Base-by-base conservation (phyloP, 2,113 vertebrate species). In the Lichenostomus cassidix region DNA sequence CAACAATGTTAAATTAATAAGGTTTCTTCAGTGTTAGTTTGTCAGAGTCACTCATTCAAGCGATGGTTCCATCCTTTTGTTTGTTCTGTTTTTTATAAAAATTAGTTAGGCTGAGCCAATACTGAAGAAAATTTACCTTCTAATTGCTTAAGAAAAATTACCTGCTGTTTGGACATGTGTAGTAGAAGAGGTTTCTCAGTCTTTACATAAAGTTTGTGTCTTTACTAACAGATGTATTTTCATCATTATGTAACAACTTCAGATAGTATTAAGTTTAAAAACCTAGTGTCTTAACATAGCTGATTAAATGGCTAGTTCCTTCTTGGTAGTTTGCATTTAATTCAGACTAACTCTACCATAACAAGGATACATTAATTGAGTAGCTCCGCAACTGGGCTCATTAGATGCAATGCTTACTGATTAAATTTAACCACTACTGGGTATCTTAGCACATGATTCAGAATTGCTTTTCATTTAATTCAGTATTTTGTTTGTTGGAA, bases 1-100 rank as follows among this genome's bases (percentile, higher is more conserved):
- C 68, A 96, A 85, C 67, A 97, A 90, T 65, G 70, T 96, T 96
- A 96, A 96, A 97, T 96, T 96, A 93, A 62, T 67, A 91, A 88
- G 89, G 64, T 74, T 93, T 73, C 65, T 42, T 90, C 35, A 75
- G 22, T 62, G 44, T 90, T 91, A 88, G 46, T 95, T 97, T 95
- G 77, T 90, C 89, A 87, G 77, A 97, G 47, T 73, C 89, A 76
- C 16, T 96, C 63, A 92, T 42, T 76, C 71, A 92, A 74, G 46
- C 0, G 0, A 63, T 75, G 87, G 31, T 94, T 95, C 87, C 75
- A 86, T 96, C 49, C 77, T 87, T 91, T 81, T 41, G 5, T 79
- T 79, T 49, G 22, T 47, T 64, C 37, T 56, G 12, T 4, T 49
- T 67, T 75, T 46, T 41, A 33, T 67, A 49, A 39, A 70, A 39